Base-by-base conservation (phyloP, 1,140 invertebrate species). In the Galleria mellonella region DNA sequence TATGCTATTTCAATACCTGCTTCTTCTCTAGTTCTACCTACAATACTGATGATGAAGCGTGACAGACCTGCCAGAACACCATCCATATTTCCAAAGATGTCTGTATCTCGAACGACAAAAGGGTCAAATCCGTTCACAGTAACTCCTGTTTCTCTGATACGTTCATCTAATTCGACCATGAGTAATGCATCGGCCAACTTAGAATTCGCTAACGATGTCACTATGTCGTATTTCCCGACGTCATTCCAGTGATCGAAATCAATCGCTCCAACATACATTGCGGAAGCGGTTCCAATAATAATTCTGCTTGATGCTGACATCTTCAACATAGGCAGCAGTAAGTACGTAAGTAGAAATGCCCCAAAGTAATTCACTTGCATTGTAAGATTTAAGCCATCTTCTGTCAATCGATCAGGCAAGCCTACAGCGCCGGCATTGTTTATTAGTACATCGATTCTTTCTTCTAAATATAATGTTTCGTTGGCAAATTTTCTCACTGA, bases 101-200 rank as follows among this genome's bases (percentile, higher is more conserved):
- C 59, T 6, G 76, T 82, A 45, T 75, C 74, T 9, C 54, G 82
- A 9, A 90, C 87, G 1, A 90, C 53, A 15, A 90, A 91, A 2
- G 90, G 90, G 65, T 92, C 90, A 32, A 89, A 71, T 9, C 86
- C 78, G 51, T 91, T 91, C 0, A 82, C 79, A 4, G 87, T 89
- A 1, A 92, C 87, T 2, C 85, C 87, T 2, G 52, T 86, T 85
- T 88, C 88, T 87, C 89, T 70, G 11, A 93, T 58, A 48, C 83
- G 73, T 35, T 74, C 73, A 15, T 87, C 76, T 15, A 94, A 76
- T 73, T 93, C 90, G 9, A 77, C 86, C 0, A 88, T 90, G 52
- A 94, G 93, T 1, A 94, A 73, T 11, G 92, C 70, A 44, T 92
- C 90, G 4, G 91, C 91, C 35, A 94, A 60, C 83, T 94, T 94